A percentile compares a stretch with the other conserved stretches of the same genome.
These are phyloP conservation scores for Fistularia commersonii DNA, from an alignment of 2,797 vertebrate species.

Conservation along the genomic window DNA sequence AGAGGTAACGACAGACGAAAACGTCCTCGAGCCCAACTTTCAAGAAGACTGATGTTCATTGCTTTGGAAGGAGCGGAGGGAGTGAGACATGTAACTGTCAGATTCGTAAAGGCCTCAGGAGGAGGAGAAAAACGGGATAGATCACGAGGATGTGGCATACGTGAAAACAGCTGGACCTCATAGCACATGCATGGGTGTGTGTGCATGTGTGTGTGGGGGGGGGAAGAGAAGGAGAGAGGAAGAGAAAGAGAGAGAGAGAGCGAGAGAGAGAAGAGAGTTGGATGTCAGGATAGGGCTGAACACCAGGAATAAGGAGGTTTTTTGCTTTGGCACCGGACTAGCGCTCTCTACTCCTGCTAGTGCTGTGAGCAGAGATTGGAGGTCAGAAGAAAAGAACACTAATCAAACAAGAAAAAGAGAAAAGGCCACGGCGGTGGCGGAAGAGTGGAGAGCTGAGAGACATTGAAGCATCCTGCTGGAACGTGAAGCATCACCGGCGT, in stretches of 20 bases:
- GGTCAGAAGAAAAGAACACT: slow-evolving; percentile 9
- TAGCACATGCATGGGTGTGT: slow-evolving; percentile 31
- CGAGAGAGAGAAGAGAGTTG: slow-evolving; percentile 19
- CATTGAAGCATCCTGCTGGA: slow-evolving; percentile 26
- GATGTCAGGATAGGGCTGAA: slow-evolving; percentile 19
- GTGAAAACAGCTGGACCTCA: slow-evolving; percentile 42
- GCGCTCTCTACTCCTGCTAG: slow-evolving; percentile 35
- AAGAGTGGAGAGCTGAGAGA: slow-evolving; percentile 16
- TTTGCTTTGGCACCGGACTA: slow-evolving; percentile 23
- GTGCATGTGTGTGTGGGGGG: slow-evolving; percentile 5
- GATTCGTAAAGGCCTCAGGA: not conserved
- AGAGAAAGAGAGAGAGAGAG: slow-evolving; percentile 18
- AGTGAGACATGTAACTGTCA: slow-evolving; percentile 16
- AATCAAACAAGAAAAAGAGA: slow-evolving; percentile 8
- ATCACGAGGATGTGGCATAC: slow-evolving; percentile 22
- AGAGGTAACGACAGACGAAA: slow-evolving; percentile 28
- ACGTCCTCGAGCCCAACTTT: slow-evolving; percentile 21
- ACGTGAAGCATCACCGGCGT: slow-evolving; percentile 27
- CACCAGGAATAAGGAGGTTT: slow-evolving; percentile 16
- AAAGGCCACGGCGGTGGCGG: slow-evolving; percentile 3
- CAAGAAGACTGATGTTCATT: not conserved
- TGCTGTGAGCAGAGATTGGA: slow-evolving; percentile 29
- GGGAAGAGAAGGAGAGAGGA: slow-evolving; percentile 7
- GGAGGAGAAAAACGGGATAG: slow-evolving; percentile 4
- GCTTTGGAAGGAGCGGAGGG: slow-evolving; percentile 17